Evolutionary conservation across 2,113 vertebrate genomes (phyloP).

Genomic region (Entosphenus tridentatus): DNA sequence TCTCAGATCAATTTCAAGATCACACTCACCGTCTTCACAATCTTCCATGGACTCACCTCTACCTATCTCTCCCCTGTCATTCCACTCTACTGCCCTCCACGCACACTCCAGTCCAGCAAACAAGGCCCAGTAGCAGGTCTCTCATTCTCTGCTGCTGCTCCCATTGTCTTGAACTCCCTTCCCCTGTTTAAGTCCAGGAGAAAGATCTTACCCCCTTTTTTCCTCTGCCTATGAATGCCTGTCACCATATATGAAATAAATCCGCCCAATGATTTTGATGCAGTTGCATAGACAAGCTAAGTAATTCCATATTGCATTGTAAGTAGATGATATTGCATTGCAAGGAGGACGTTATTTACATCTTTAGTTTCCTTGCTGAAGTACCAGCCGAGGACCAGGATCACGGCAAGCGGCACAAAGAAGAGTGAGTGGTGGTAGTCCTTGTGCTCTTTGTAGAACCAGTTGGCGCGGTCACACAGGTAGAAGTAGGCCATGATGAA

Average conservation of each 20-base stretch:
- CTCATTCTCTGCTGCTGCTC: too few species aligned
- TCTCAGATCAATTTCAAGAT: too few species aligned
- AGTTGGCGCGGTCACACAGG: slow-evolving; percentile 70
- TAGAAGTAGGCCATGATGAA: slow-evolving; percentile 95
- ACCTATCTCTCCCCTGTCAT: too few species aligned
- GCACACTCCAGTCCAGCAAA: too few species aligned
- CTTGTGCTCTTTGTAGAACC: slow-evolving; percentile 98
- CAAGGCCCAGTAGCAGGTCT: too few species aligned
- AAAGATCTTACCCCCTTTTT: too few species aligned
- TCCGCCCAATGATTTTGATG: background rate
- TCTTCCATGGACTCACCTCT: too few species aligned
- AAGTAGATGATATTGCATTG: background rate
- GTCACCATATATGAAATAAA: background rate
- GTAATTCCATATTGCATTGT: background rate
- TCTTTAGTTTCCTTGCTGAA: slow-evolving; percentile 84
- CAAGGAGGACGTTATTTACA: slow-evolving; percentile 23
- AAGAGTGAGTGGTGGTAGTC: slow-evolving; percentile 86
- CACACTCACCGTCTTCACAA: too few species aligned
- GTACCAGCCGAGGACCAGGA: slow-evolving; percentile 75
- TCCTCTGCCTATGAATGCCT: background rate
- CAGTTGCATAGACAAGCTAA: too few species aligned
- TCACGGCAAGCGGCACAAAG: slow-evolving; percentile 79
- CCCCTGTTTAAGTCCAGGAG: too few species aligned
- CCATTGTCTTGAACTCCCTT: too few species aligned
- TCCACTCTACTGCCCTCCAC: too few species aligned